Base-by-base conservation (phyloP, 2,888 invertebrate genomes). In the Lycia hirtaria region DNA sequence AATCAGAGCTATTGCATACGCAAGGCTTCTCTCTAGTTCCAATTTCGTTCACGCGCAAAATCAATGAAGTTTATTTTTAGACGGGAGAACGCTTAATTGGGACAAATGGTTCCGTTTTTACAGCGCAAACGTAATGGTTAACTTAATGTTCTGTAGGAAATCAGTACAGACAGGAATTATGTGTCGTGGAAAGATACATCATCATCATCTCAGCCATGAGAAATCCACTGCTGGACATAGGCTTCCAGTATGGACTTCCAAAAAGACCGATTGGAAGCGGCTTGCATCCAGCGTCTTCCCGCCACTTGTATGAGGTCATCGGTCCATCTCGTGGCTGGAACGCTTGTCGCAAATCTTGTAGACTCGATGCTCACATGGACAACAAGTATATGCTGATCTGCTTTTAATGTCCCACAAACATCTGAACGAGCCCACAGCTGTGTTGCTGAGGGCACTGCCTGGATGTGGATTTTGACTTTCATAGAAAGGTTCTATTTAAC, bases 391-490 rank as follows among this genome's bases (percentile, higher is more conserved):
- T 77, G 77, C 76, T 78, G 60, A 72, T 73, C 67, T 73, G 75
- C 76, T 37, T 66, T n/a, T 73, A 6, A 57, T 84, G 20, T 87
- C 56, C 85, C 85, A 87, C 87, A 84, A 86, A 86, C 85, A 83
- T 81, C 76, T 83, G 86, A 87, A 87, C 85, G 82, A 72, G 76
- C 81, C 80, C 56, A 65, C 75, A 71, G 77, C 76, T 73, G 54
- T 40, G 19, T 38, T 54, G 66, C 77, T 68, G 73, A 65, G 51
- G 77, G 81, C 85, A 82, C 83, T 85, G 85, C 85, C 85, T 85
- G 84, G 82, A 87, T 86, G 82, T 87, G 86, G 83, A 69, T 28
- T 40, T 6, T 17, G 0, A 15, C 19, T n/a, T 12, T 33, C 15
- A 5, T 15, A 33, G n/a, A n/a, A n/a, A n/a, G n/a, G n/a, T n/a